A percentile compares a stretch with the other conserved stretches of the same genome.
Evolutionary conservation across 1,140 invertebrate species (phyloP).

Genomic region (Melanaphis sacchari): DNA sequence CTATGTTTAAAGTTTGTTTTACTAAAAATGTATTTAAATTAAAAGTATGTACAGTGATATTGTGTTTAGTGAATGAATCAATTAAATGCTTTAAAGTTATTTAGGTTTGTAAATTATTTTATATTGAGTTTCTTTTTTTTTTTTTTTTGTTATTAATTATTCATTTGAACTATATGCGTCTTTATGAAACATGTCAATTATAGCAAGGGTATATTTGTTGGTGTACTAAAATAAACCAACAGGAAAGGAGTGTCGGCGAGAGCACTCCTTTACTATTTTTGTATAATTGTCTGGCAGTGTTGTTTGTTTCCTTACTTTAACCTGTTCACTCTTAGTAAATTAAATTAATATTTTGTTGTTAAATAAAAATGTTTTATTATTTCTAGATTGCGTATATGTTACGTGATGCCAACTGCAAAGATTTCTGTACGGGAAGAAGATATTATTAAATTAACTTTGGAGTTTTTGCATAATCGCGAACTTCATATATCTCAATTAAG

Average conservation of each 20-base stretch:
- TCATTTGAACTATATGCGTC: slow-evolving; percentile 4
- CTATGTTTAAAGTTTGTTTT: neutral
- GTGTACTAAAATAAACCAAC: slow-evolving; percentile 52
- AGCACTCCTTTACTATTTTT: slow-evolving; percentile 57
- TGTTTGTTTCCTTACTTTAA: slow-evolving; percentile 48
- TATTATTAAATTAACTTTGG: slow-evolving; percentile 86
- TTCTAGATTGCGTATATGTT: slow-evolving; percentile 70
- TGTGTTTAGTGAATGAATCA: neutral
- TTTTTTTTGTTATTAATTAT: neutral
- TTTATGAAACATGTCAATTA: slow-evolving; percentile 13
- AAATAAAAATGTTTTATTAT: slow-evolving; percentile 58
- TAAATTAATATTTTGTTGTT: neutral
- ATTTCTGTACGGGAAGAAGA: slow-evolving; percentile 88
- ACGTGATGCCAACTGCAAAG: slow-evolving; percentile 82
- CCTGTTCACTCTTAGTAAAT: slow-evolving; percentile 21
- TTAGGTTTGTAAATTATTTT: neutral
- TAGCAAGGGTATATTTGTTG: slow-evolving; percentile 37
- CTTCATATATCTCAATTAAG: slow-evolving; percentile 90
- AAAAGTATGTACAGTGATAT: neutral
- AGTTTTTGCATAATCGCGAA: slow-evolving; percentile 90
- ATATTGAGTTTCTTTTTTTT: neutral
- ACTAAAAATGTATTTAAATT: slow-evolving; percentile 2
- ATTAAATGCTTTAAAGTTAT: neutral
- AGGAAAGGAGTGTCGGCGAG: slow-evolving; percentile 52
- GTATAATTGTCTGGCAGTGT: slow-evolving; percentile 43